Conservation (phyloP, 1,140 invertebrate species). For the Drosophila nikananu region DNA sequence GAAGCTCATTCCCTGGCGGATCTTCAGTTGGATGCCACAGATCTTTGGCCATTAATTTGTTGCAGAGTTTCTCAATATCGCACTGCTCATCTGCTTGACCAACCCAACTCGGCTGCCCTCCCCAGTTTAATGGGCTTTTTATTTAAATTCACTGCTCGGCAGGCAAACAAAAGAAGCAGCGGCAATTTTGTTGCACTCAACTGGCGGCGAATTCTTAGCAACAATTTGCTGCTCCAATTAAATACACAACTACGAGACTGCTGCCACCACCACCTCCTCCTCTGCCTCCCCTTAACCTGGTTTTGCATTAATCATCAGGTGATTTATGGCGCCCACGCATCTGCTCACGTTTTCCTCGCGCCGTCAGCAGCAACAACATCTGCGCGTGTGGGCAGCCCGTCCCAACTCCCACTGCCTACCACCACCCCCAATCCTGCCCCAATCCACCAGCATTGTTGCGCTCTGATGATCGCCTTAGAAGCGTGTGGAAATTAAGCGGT, state of each 20-base stretch:
- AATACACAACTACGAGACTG: conserved; percentile 35
- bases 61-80: conserved; percentile 53
- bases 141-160: conserved; percentile 59
- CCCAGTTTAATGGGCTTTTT: conserved; percentile 69
- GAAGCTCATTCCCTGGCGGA: conserved; percentile 23
- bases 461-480: conserved; percentile 39
- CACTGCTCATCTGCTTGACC: conserved; percentile 73
- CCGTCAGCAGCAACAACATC: conserved; percentile 13
- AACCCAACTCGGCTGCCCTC: conserved; percentile 25
- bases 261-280: neutral
- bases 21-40: conserved; percentile 34
- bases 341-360: conserved; percentile 43
- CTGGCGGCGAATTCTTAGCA: conserved; percentile 75
- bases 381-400: conserved; percentile 52
- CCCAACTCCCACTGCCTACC: conserved; percentile 2
- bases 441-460: conserved; percentile 26
- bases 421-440: conserved; percentile 10
- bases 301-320: conserved; percentile 62
- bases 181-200: conserved; percentile 59
- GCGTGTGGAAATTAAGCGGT: conserved; percentile 57
- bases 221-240: conserved; percentile 83
- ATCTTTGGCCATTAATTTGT: conserved; percentile 63
- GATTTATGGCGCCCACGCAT: conserved; percentile 67
- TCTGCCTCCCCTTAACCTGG: neutral
- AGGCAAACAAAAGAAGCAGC: conserved; percentile 29